Base-by-base conservation (phyloP, 2,113 vertebrate species). In the Datnioides undecimradiatus region DNA sequence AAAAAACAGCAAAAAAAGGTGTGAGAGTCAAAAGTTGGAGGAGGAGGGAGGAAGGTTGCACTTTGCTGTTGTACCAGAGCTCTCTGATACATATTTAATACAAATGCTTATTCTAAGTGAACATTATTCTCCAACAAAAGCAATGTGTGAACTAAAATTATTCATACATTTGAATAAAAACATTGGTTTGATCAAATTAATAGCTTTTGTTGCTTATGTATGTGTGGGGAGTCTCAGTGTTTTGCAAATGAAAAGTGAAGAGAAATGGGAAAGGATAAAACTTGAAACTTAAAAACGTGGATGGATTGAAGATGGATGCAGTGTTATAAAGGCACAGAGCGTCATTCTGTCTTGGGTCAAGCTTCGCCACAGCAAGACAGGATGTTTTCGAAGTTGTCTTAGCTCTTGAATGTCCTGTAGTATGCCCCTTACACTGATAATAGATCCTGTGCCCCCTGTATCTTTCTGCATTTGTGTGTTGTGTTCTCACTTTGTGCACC, bases 121-220 rank as follows among this genome's bases (percentile, higher is more conserved):
- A 78, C 29, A 43, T 49, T 73, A 55, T 41, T 41, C 65, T 76
- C 63, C 69, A 62, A 77, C 40, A 55, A 76, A 76, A 69, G 63
- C 29, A 63, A 85, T 25, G 59, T 43, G 76, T 74, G 77, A 76
- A 75, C 71, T 27, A 14, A 58, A 57, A 73, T 77, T 68, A 88
- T 87, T 77, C 71, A 86, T 0, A 25, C 41, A 87, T 88, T 90
- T 87, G 84, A 84, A 90, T 86, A 83, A 79, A 76, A 73, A 59
- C 36, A 55, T 83, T 64, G 69, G 33, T 85, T 89, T 84, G 62
- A 91, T 88, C 73, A 83, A 84, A 87, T 87, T 29, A 91, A 81
- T 69, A 29, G 54, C 58, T 69, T 79, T 76, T 73, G 57, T 82
- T 63, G 54, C 29, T 0, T 21, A 34, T 69, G 45, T 62, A 27